These are phyloP conservation scores for Scolopax rusticola DNA, from an alignment of 2,797 vertebrate species.

Conservation along the genomic window DNA sequence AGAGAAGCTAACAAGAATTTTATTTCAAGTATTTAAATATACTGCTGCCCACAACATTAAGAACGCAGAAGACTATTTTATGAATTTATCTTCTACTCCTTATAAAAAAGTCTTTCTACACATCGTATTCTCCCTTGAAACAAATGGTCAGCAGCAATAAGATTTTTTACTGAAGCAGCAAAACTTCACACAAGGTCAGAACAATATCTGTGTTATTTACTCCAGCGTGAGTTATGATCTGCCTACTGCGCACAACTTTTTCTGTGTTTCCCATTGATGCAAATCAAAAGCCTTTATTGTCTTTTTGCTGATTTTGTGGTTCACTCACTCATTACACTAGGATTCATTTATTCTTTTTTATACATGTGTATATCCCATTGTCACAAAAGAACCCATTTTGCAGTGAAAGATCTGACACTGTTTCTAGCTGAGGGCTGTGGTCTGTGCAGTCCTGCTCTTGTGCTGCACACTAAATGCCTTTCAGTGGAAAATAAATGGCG, in stretches of 20 bases:
- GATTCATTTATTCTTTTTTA: slow-evolving; percentile 15
- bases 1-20: neutral
- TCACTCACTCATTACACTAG: neutral
- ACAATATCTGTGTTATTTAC: slow-evolving; percentile 62
- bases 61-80: neutral
- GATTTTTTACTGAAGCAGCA: slow-evolving; percentile 54
- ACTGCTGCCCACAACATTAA: neutral
- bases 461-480: neutral
- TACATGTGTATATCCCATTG: neutral
- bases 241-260: neutral
- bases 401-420: neutral
- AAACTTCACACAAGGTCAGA: slow-evolving; percentile 38
- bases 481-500: neutral
- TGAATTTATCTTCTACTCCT: neutral
- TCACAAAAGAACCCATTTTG: slow-evolving; percentile 18
- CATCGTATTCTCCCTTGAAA: neutral
- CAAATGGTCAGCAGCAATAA: slow-evolving; percentile 13
- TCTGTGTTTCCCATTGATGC: slow-evolving; percentile 31
- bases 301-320: slow-evolving; percentile 43
- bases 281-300: slow-evolving; percentile 48
- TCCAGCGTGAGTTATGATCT: slow-evolving; percentile 29
- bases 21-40: neutral
- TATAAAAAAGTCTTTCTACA: neutral
- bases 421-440: neutral
- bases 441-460: neutral